A percentile compares a stretch with the other conserved stretches of the same genome.
Evolutionary conservation across 2,888 invertebrate species (phyloP).

Genomic region (Lasioglossum lativentre): DNA sequence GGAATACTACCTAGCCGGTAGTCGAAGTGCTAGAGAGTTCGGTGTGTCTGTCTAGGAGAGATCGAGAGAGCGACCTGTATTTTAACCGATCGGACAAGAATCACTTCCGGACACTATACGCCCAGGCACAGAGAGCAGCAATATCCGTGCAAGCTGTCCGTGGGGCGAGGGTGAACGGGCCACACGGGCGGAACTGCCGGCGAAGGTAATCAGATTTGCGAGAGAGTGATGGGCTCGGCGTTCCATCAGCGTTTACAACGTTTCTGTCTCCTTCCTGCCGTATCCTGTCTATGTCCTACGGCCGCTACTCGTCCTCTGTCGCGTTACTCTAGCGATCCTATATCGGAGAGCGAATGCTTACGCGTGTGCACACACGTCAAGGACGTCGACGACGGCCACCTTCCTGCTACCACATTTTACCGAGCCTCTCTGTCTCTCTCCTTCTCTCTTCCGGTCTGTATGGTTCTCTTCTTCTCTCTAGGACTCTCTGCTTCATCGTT

Average conservation of each 20-base stretch:
- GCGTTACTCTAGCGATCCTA: not conserved
- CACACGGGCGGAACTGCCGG: constrained; percentile 41
- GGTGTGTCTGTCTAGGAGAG: not conserved
- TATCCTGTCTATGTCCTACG: not conserved
- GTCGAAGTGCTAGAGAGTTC: not conserved
- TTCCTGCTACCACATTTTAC: constrained; percentile 49
- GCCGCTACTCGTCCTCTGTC: not conserved
- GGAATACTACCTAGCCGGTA: not conserved
- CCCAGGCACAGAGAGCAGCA: not conserved
- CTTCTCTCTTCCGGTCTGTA: not conserved
- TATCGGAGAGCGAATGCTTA: not conserved
- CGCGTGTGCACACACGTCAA: constrained; percentile 16
- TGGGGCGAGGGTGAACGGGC: constrained; percentile 51
- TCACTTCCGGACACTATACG: constrained; percentile 2
- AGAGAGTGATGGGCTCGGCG: constrained; percentile 66
- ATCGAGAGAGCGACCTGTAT: not conserved
- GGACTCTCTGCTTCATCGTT: not conserved
- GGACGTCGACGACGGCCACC: constrained; percentile 39
- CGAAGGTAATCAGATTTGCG: constrained; percentile 75
- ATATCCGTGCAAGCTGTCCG: constrained; percentile 14
- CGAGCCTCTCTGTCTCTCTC: not conserved
- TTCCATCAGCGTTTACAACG: constrained; percentile 71
- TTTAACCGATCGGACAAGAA: not conserved
- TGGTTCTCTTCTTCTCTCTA: not conserved
- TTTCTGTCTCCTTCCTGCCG: constrained; percentile 55